These are phyloP conservation scores for Isaurus tuberculatus DNA, from an alignment of 92 coral and sea anemone genomes.

Conservation along the genomic window DNA sequence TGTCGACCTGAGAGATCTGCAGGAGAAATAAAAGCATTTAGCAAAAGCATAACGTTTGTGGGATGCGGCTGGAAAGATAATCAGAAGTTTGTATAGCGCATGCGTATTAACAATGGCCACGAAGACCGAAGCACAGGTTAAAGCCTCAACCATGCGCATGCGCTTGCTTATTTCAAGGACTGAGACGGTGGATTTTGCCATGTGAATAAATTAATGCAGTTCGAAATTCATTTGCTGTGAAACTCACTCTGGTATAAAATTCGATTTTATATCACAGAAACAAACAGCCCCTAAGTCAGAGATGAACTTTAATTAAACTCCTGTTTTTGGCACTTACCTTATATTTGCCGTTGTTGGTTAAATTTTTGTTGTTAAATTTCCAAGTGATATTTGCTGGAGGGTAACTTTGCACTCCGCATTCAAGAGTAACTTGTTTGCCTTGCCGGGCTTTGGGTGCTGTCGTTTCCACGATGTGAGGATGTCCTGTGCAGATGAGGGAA, in stretches of 20 bases:
- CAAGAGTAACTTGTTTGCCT: slow-evolving; percentile 57
- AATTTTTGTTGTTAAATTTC: slow-evolving; percentile 61
- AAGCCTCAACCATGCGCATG: too few species aligned
- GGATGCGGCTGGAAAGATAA: neutral
- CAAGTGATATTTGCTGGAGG: slow-evolving; percentile 87
- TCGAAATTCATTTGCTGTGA: too few species aligned
- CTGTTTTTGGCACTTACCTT: neutral
- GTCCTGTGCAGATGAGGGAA: slow-evolving; percentile 55
- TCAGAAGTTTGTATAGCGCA: neutral
- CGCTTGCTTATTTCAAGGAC: too few species aligned
- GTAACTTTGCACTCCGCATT: slow-evolving; percentile 70
- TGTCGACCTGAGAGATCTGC: neutral
- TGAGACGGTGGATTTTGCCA: too few species aligned
- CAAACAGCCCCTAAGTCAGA: too few species aligned
- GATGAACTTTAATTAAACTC: neutral
- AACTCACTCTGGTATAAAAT: too few species aligned
- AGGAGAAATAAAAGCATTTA: neutral
- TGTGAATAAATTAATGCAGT: neutral
- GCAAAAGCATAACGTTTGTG: neutral
- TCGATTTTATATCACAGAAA: too few species aligned
- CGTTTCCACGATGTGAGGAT: slow-evolving; percentile 72
- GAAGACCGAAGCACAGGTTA: too few species aligned
- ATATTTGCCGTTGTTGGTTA: slow-evolving; percentile 19
- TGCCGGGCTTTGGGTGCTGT: slow-evolving; percentile 48
- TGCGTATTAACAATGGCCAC: neutral